Evolutionary conservation across 1,140 invertebrate species (phyloP), one percentile per base, ranked within the genome.

Genomic region (Hyles euphorbiae): DNA sequence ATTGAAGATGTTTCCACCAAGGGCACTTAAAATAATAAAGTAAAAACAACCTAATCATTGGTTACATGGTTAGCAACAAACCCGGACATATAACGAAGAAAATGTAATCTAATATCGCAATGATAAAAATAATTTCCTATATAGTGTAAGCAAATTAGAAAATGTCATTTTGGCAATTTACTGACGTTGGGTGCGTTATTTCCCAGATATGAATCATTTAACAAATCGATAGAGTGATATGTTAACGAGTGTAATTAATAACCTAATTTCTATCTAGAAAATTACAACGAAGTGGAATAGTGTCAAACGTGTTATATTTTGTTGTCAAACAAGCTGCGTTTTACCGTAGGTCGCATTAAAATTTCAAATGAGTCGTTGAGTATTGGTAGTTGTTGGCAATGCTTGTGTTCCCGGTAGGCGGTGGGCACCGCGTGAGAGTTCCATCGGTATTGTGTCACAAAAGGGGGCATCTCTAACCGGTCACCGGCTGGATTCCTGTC

Each of bases 401-500:
- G 62, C 73, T 72, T 59, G 58, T 47, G 52, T 75, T 73, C 67
- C 70, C 72, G 71, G 40, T 56, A 47, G 36, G 36, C 36, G 36
- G 36, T 40, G 61, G n/a, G 53, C 53, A 57, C 51, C 54, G 57
- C 65, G 58, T 71, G 60, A 63, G 61, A 66, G 63, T 57, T 66
- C 74, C 56, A 58, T 71, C 70, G 65, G 57, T 59, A 56, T 54
- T 58, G 40, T 54, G 53, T 53, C 53, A 65, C 64, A 69, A 65
- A 70, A 76, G 66, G 67, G 73, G 64, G 70, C 74, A 74, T 74
- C 68, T 73, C 75, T 68, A 76, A 76, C 72, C 74, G 73, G 74
- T 78, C 76, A 71, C 67, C 73, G 72, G 72, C 70, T 70, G 72
- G 61, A 83, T 79, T 78, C 72, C 61, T 72, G 78, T 83, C 81